Base-by-base conservation (phyloP, 2,113 vertebrate species). In the Rhinoptilus africanus region DNA sequence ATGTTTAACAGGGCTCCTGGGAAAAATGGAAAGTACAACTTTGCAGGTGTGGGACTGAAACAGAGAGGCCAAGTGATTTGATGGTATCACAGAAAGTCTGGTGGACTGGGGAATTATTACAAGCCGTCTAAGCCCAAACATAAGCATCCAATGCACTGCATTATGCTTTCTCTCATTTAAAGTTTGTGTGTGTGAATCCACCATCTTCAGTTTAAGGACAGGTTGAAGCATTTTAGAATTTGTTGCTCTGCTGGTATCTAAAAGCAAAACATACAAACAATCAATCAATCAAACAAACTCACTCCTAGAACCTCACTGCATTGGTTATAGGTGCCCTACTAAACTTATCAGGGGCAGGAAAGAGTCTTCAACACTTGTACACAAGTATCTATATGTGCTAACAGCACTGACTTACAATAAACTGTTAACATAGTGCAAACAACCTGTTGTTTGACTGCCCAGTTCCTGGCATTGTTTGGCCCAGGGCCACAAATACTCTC, bases 1-100 rank as follows among this genome's bases (percentile, higher is more conserved):
- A 91, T 94, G 86, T 71, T 96, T 92, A 95, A 78, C 53, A 87
- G 51, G 48, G 75, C 56, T 81, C 80, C 73, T 82, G 84, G 66
- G 91, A 96, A 75, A 35, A 85, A 75, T 8, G 17, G 27, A 56
- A 94, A 89, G 24, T 24, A 71, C 35, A 87, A 2, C 23, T 75
- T 78, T 43, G 30, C 30, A 87, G 66, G 39, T 82, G 56, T 82
- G 57, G 24, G 66, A 75, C 18, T 51, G 60, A 89, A 86, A 67
- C 8, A 19, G 39, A 64, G 26, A 89, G 27, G 15, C 21, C 50
- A 63, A 84, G 32, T 24, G 69, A 63, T 69, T 45, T 72, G 7
- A 8, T 47, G 32, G 39, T 77, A 45, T 85, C 63, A 39, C 32
- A 81, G 50, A 91, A 89, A 80, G 19, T 54, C 59, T 71, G 32